Conservation (phyloP, 2,888 invertebrate species). For the Hartigia nigra region DNA sequence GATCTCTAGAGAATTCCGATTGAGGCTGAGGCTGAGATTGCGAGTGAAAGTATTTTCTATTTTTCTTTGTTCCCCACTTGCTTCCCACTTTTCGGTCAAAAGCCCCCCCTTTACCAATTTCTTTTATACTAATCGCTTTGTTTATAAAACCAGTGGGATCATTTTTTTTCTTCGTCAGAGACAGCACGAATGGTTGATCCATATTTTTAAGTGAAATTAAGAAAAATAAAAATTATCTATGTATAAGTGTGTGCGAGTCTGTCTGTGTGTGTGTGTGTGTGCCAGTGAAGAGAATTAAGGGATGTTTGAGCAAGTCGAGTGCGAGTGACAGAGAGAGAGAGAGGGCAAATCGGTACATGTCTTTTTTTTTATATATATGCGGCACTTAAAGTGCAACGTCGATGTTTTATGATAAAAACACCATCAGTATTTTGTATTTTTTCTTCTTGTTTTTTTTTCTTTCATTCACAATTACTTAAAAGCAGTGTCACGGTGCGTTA, state of each 20-base stretch:
- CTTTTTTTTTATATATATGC: conserved; percentile 12
- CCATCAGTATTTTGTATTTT: conserved; percentile 62
- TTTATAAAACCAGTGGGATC: background rate
- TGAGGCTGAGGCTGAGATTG: conserved; percentile 3
- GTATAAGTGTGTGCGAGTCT: background rate
- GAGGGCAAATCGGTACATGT: conserved; percentile 1
- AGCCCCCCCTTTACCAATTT: background rate
- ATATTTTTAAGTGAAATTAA: background rate
- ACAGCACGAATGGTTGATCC: background rate
- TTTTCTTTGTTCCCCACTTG: background rate
- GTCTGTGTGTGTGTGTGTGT: background rate
- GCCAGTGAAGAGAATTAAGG: background rate
- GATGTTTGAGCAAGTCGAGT: background rate
- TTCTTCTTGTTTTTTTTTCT: conserved; percentile 37
- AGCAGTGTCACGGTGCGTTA: conserved; percentile 51
- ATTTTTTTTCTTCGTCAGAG: background rate
- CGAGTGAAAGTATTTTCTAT: conserved; percentile 2
- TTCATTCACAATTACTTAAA: conserved; percentile 52
- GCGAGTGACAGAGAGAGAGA: conserved; percentile 11
- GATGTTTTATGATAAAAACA: conserved; percentile 14
- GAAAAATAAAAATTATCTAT: background rate
- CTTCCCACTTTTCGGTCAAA: background rate
- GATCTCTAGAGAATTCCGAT: background rate
- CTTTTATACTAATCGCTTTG: background rate
- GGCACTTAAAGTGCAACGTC: conserved; percentile 19